Conservation (phyloP, 2,797 vertebrate genomes). For the Cryptoblepharus egeriae region DNA sequence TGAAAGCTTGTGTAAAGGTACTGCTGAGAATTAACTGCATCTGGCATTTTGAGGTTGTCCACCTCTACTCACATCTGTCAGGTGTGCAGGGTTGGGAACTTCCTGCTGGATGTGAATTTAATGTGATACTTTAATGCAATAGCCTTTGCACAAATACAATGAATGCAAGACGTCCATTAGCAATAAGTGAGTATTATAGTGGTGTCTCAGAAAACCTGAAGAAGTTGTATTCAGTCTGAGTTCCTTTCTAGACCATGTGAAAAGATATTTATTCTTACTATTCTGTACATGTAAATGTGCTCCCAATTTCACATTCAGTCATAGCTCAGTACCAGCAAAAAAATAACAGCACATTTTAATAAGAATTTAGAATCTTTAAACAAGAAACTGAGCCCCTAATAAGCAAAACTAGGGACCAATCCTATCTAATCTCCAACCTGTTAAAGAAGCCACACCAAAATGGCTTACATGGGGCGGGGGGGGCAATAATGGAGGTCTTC, state of each 20-base stretch:
- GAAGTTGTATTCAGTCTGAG: neutral
- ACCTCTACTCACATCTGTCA: too few relatives aligned
- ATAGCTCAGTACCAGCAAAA: fast-evolving
- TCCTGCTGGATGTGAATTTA: neutral
- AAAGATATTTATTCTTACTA: too few relatives aligned
- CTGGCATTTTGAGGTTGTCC: too few relatives aligned
- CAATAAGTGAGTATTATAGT: neutral
- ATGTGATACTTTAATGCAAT: too few relatives aligned
- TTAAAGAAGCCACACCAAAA: too few relatives aligned
- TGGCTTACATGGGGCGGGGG: too few relatives aligned
- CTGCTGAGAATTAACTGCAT: neutral
- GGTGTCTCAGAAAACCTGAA: neutral
- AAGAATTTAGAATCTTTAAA: neutral
- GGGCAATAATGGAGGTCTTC: too few relatives aligned
- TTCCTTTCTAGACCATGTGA: neutral
- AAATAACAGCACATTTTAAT: neutral
- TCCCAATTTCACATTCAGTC: conserved; percentile 2
- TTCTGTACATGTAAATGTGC: too few relatives aligned
- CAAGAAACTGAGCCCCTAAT: neutral
- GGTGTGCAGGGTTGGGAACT: too few relatives aligned
- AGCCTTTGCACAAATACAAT: neutral
- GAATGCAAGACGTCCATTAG: neutral
- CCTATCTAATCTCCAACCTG: too few relatives aligned
- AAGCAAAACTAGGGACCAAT: neutral
- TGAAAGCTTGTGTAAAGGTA: conserved; percentile 85